Percentiles rank a stretch among this genome's conserved stretches.
Conservation (phyloP, 2,888 invertebrate genomes). For the Andrena dorsata region DNA sequence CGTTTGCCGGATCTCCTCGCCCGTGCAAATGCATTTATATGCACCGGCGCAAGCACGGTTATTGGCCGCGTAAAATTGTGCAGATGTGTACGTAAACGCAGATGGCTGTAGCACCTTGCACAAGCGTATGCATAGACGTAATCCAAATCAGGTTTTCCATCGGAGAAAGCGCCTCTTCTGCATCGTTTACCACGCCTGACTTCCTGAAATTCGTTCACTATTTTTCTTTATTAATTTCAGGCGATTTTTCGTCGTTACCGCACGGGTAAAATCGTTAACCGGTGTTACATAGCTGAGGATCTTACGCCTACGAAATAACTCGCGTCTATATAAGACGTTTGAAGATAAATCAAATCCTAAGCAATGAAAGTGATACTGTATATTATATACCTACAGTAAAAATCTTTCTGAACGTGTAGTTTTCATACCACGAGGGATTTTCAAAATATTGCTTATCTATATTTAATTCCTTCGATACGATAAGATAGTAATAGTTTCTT, state of each 20-base stretch:
- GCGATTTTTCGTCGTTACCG: background rate
- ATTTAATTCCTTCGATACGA: background rate
- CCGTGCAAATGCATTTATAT: slow-evolving; percentile 9
- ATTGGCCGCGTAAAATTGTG: slow-evolving; percentile 29
- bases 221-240: slow-evolving; percentile 12
- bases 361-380: too few relatives aligned
- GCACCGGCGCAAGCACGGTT: slow-evolving; percentile 10
- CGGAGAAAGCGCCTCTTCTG: slow-evolving; percentile 73
- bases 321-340: too few relatives aligned
- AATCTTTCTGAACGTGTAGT: too few relatives aligned
- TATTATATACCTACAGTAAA: too few relatives aligned
- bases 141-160: slow-evolving; percentile 72
- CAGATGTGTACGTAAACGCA: background rate
- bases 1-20: slow-evolving; percentile 5
- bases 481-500: background rate
- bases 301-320: too few relatives aligned
- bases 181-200: slow-evolving; percentile 52
- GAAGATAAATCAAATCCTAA: too few relatives aligned
- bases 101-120: slow-evolving; percentile 62
- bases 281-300: background rate
- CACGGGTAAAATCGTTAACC: background rate
- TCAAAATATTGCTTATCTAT: background rate
- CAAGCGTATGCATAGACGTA: slow-evolving; percentile 55
- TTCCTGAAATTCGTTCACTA: slow-evolving; percentile 51
- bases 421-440: too few relatives aligned